These are phyloP conservation scores for Euproctis similis DNA, from an alignment of 2,888 invertebrate genomes.

Conservation along the genomic window DNA sequence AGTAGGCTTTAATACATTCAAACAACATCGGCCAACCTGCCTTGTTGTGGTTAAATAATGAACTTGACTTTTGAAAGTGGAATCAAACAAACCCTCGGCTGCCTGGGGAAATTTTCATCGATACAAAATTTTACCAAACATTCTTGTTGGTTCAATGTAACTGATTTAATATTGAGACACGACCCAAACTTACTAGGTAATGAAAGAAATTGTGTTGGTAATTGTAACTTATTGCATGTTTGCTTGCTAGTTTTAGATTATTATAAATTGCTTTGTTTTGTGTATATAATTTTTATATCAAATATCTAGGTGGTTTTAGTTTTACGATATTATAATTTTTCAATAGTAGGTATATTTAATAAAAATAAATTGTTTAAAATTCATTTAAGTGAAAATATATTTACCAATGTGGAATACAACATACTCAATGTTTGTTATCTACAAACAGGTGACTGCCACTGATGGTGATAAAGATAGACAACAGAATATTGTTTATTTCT, in stretches of 20 bases:
- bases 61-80: slow-evolving; percentile 21
- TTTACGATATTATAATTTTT: too few species aligned
- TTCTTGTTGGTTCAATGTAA: slow-evolving; percentile 13
- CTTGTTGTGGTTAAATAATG: slow-evolving; percentile 18
- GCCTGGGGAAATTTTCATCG: slow-evolving; percentile 21
- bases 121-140: slow-evolving; percentile 16
- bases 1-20: slow-evolving; percentile 3
- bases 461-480: slow-evolving; percentile 97
- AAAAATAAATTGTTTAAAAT: too few species aligned
- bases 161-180: slow-evolving; percentile 29
- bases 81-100: slow-evolving; percentile 11
- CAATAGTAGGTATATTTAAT: too few species aligned
- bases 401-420: neutral
- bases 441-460: slow-evolving; percentile 90
- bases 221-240: slow-evolving; percentile 4
- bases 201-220: slow-evolving; percentile 7
- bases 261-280: too few species aligned
- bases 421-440: neutral
- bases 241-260: too few species aligned
- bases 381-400: neutral
- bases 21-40: slow-evolving; percentile 12
- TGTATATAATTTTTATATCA: too few species aligned
- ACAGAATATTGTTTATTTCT: slow-evolving; percentile 95
- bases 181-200: slow-evolving; percentile 28
- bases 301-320: too few species aligned